A percentile compares a stretch with the other conserved stretches of the same genome.
Evolutionary conservation across 2,888 invertebrate species (phyloP).

Genomic region (Rosalia funebris): DNA sequence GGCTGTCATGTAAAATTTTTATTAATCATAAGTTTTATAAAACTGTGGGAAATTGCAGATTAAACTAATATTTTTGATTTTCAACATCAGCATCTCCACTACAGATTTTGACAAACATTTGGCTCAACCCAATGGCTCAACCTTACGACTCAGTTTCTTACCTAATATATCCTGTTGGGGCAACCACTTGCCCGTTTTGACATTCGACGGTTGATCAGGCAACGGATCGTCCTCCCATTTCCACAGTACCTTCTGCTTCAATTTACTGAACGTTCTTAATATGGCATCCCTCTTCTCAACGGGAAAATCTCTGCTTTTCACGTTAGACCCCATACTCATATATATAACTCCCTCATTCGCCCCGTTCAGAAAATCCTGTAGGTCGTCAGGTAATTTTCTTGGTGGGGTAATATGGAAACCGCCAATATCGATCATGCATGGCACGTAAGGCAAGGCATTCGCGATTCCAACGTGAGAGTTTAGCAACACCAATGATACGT

Average conservation of each 20-base stretch:
- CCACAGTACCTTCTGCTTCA: constrained; percentile 75
- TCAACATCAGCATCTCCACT: too few relatives aligned
- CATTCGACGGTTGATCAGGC: constrained; percentile 68
- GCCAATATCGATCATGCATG: constrained; percentile 69
- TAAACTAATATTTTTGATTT: too few relatives aligned
- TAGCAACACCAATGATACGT: constrained; percentile 50
- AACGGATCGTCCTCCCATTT: constrained; percentile 73
- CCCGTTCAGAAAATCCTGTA: constrained; percentile 42
- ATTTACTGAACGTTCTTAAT: constrained; percentile 67
- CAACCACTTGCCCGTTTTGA: constrained; percentile 72
- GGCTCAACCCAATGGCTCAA: too few relatives aligned
- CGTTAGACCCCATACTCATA: constrained; percentile 71
- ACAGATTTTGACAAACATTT: constrained; percentile 62
- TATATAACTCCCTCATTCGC: constrained; percentile 62
- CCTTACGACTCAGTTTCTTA: constrained; percentile 25
- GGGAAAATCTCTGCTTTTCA: constrained; percentile 67
- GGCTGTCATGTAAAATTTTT: too few relatives aligned
- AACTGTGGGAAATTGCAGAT: too few relatives aligned
- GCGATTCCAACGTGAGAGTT: constrained; percentile 66
- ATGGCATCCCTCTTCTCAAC: constrained; percentile 66
- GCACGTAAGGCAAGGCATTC: constrained; percentile 64
- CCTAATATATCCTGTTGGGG: constrained; percentile 67
- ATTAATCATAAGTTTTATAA: too few relatives aligned
- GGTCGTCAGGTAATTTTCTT: constrained; percentile 45
- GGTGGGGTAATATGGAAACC: constrained; percentile 63